phyloP scores from a whole-genome alignment of 2,888 invertebrate species.

The Caenorhabditis macrosperma region DNA sequence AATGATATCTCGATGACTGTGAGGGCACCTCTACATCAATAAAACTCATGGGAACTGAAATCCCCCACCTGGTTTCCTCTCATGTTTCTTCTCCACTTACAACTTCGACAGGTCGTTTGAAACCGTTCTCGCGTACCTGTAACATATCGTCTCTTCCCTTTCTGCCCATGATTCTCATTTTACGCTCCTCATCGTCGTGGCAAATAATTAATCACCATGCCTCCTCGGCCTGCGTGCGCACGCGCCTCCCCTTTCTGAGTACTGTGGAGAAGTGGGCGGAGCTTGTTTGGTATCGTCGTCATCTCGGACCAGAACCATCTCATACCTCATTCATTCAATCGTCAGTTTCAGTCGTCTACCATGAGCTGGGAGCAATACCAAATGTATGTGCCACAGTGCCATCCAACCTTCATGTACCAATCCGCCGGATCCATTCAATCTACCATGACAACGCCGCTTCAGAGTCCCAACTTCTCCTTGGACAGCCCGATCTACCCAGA shows the following conservation, averaged over 20 bases:
- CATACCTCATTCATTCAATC: background rate
- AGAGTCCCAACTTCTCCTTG: constrained; percentile 63
- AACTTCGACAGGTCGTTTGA: background rate
- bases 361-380: constrained; percentile 63
- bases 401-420: constrained; percentile 35
- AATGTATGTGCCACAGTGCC: constrained; percentile 52
- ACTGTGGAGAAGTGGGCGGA: constrained; percentile 60
- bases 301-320: constrained; percentile 25
- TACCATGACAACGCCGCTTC: constrained; percentile 60
- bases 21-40: too few species aligned
- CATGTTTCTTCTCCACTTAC: background rate
- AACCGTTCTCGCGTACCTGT: background rate
- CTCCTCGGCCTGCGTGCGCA: constrained; percentile 18
- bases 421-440: constrained; percentile 26
- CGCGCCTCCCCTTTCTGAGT: constrained; percentile 39
- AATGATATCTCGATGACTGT: too few species aligned
- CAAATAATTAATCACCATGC: constrained; percentile 49
- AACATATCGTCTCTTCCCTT: constrained; percentile 15
- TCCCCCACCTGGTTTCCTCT: too few species aligned
- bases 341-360: constrained; percentile 16
- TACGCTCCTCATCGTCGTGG: constrained; percentile 46
- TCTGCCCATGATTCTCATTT: constrained; percentile 16
- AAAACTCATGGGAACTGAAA: too few species aligned
- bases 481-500: constrained; percentile 43
- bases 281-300: constrained; percentile 26